Percentiles rank a stretch among this genome's conserved stretches.
Conservation (phyloP, 2,113 vertebrate genomes). For the Myotis davidii region DNA sequence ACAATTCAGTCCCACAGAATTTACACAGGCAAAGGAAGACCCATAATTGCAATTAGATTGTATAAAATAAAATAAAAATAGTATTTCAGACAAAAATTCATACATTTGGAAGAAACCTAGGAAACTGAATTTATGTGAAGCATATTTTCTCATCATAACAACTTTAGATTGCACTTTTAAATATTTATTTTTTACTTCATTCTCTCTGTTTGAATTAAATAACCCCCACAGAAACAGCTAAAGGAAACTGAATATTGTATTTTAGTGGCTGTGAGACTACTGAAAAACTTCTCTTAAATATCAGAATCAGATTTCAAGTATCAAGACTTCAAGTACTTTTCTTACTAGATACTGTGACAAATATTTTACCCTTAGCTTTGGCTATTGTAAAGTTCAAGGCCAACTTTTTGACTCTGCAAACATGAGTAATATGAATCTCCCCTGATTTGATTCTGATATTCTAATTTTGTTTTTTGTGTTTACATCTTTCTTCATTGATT, state of each 20-base stretch:
- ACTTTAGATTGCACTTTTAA: neutral
- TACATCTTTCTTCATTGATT: neutral
- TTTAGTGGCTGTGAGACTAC: neutral
- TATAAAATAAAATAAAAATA: neutral
- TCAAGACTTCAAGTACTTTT: neutral
- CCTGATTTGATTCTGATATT: neutral
- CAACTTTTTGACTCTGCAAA: neutral
- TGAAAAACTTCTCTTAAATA: neutral
- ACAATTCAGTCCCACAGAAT: neutral
- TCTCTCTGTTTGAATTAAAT: neutral
- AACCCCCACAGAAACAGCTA: neutral
- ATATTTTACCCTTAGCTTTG: neutral
- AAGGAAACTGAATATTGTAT: neutral
- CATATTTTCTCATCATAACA: neutral
- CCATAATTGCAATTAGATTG: neutral
- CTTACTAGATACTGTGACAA: neutral
- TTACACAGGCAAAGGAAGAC: neutral
- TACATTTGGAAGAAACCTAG: neutral
- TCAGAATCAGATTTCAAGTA: constrained; percentile 9
- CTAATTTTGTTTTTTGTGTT: neutral
- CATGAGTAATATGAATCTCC: neutral
- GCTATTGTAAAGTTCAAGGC: neutral
- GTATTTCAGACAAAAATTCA: neutral
- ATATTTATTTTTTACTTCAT: neutral
- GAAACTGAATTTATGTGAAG: neutral